Evolutionary conservation across 2,797 vertebrate species (phyloP).

Genomic region (Girardinus metallicus): DNA sequence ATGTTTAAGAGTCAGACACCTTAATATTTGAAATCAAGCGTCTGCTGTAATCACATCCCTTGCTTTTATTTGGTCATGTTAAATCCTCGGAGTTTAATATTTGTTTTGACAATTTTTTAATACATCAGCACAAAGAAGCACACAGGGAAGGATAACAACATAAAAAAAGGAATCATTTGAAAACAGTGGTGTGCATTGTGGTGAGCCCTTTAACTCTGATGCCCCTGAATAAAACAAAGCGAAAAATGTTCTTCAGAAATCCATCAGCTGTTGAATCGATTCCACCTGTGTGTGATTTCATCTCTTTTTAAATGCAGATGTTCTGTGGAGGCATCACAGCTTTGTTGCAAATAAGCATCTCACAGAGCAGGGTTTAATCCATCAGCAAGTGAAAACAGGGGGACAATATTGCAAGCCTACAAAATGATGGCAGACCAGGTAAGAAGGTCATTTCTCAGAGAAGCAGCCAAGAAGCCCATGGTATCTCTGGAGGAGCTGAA

Average conservation of each 20-base stretch:
- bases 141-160: too few relatives aligned
- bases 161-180: not conserved
- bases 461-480: not conserved
- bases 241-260: not conserved
- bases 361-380: not conserved
- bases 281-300: not conserved
- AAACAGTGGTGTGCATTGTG: not conserved
- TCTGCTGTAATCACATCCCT: not conserved
- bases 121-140: not conserved
- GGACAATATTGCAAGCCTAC: not conserved
- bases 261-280: not conserved
- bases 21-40: slow-evolving; percentile 25
- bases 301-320: not conserved
- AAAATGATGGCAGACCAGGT: not conserved
- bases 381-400: not conserved
- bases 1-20: not conserved
- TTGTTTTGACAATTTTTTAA: not conserved
- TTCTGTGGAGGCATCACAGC: not conserved
- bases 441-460: not conserved
- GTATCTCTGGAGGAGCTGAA: not conserved
- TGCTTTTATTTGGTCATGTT: not conserved
- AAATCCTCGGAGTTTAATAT: not conserved
- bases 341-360: not conserved
- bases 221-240: not conserved
- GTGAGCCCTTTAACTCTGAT: not conserved